Evolutionary conservation across 2,888 invertebrate species (phyloP), one percentile per base, ranked within the genome.

Genomic region (Eurois occulta): DNA sequence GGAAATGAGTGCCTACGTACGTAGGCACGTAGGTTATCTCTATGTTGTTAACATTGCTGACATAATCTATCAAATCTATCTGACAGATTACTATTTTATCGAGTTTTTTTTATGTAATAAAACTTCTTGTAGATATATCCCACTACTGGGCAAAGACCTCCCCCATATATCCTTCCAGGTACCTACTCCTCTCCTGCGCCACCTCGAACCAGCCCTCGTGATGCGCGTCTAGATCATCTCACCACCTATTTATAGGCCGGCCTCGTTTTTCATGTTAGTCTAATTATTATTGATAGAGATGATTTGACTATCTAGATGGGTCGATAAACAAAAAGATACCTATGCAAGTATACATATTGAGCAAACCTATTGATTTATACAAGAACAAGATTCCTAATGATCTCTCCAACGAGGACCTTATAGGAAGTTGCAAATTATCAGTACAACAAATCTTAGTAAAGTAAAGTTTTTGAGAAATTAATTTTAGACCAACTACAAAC

Each of bases 381-480:
- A 18, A 46, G 21, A 46, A 38, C 5, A 41, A 70, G 24, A 24
- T 18, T 38, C 16, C 2, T 13, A 35, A 24, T n/a, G 21, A 52
- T n/a, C 18, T 24, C 11, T n/a, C 43, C 11, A 65, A 28, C 24
- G 18, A 66, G 18, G 16, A 3, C 24, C 1, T 8, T 6, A 46
- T 32, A 78, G 16, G 18, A 67, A 16, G 60, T 21, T 24, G 48
- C 16, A 21, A 43, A 35, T 35, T 46, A 74, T 74, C 28, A 74
- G 13, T 18, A 72, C 3, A 35, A 0, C 5, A 28, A 13, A 52
- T 62, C 35, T n/a, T n/a, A n/a, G n/a, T n/a, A n/a, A n/a, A n/a
- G n/a, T n/a, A n/a, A n/a, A n/a, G n/a, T n/a, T n/a, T n/a, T n/a
- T n/a, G n/a, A n/a, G n/a, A n/a, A n/a, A n/a, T n/a, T n/a, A n/a